These are phyloP conservation scores for Rhogogaster chlorosoma DNA, from an alignment of 2,888 invertebrate species.

Conservation along the genomic window DNA sequence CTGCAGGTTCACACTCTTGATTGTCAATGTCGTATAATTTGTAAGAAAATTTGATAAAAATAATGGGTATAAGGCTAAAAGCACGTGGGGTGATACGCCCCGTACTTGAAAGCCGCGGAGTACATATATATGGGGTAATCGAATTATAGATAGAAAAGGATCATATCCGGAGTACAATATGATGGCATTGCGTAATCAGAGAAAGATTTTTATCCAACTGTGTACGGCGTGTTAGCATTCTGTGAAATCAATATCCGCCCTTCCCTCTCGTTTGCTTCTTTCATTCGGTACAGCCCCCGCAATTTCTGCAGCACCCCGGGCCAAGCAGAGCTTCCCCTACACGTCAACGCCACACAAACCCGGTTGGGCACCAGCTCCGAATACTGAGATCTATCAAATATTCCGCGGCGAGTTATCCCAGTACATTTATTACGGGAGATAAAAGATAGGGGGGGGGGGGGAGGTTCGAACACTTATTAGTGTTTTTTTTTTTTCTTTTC, in stretches of 20 bases:
- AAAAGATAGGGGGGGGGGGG: not conserved
- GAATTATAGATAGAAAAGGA: not conserved
- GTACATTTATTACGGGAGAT: not conserved
- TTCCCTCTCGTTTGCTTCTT: not conserved
- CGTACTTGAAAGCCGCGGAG: no score
- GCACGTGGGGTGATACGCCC: no score
- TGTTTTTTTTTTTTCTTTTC: not conserved
- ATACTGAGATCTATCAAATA: not conserved
- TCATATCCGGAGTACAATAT: not conserved
- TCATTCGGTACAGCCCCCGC: not conserved
- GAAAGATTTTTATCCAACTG: not conserved
- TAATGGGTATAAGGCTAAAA: not conserved
- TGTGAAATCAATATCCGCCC: constrained; percentile 27
- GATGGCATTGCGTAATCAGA: not conserved
- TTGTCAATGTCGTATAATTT: not conserved
- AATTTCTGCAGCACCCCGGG: constrained; percentile 21
- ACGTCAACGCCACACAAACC: not conserved
- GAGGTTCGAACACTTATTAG: not conserved
- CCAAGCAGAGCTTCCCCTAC: not conserved
- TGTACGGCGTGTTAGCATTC: constrained; percentile 11
- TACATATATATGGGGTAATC: not conserved
- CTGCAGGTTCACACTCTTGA: not conserved
- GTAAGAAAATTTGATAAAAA: not conserved
- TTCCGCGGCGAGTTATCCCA: not conserved
- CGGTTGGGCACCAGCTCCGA: not conserved